These are phyloP conservation scores for Eristalis pertinax DNA, from an alignment of 2,888 invertebrate genomes.

Conservation along the genomic window DNA sequence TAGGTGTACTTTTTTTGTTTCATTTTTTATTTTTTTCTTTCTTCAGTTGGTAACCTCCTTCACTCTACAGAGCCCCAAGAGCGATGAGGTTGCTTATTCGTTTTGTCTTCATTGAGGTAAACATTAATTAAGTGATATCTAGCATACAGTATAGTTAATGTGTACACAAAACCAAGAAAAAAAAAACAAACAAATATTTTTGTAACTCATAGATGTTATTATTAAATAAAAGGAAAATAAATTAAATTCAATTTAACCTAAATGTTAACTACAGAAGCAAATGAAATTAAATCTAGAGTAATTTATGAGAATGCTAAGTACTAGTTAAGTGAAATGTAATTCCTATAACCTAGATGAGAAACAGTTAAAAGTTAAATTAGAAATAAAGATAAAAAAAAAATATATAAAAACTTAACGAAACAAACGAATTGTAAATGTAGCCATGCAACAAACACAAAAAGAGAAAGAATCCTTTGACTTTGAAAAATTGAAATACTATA, in stretches of 20 bases:
- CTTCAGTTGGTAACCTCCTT: slow-evolving; percentile 56
- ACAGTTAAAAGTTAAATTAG: slow-evolving; percentile 7
- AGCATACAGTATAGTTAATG: slow-evolving; percentile 13
- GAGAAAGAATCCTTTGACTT: background rate
- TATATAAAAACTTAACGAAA: slow-evolving; percentile 33
- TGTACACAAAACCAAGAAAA: background rate
- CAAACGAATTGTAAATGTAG: slow-evolving; percentile 69
- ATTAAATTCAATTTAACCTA: background rate
- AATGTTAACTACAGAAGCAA: slow-evolving; percentile 13
- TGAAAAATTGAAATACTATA: slow-evolving; percentile 6
- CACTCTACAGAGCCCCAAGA: slow-evolving; percentile 71
- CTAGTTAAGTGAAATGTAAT: background rate
- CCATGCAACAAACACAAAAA: slow-evolving; percentile 4
- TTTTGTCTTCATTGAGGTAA: background rate
- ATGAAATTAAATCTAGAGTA: background rate
- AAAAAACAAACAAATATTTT: slow-evolving; percentile 29
- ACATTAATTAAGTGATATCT: slow-evolving; percentile 35
- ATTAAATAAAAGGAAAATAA: background rate
- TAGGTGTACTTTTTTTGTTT: background rate
- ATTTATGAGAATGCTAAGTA: background rate
- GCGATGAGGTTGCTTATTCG: slow-evolving; percentile 55
- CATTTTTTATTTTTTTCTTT: no score
- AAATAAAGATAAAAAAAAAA: slow-evolving; percentile 5
- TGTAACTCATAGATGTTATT: slow-evolving; percentile 37
- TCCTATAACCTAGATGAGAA: background rate